phyloP scores from a whole-genome alignment of 2,888 invertebrate genomes.

The Gymnocheta viridis region DNA sequence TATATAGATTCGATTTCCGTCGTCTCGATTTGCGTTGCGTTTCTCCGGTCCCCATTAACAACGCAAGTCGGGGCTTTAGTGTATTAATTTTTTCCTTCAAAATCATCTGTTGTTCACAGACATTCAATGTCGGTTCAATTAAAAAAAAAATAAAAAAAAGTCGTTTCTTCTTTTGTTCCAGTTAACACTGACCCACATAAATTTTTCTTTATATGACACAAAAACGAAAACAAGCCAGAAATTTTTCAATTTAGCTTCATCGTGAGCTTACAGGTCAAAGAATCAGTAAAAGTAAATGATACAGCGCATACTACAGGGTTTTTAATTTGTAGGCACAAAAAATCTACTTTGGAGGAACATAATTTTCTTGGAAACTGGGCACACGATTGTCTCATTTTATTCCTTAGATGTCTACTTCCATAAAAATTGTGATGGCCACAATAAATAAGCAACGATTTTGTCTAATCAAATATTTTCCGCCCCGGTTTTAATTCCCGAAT shows the following conservation, averaged over 20 bases:
- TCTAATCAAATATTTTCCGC: too few species aligned
- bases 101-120: neutral
- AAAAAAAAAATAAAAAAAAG: neutral
- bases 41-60: too few species aligned
- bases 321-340: neutral
- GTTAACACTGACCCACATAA: slow-evolving; percentile 23
- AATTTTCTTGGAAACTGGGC: too few species aligned
- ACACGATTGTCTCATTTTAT: too few species aligned
- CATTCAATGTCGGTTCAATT: neutral
- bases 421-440: too few species aligned
- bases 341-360: too few species aligned
- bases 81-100: neutral
- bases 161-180: slow-evolving; percentile 1
- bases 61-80: too few species aligned
- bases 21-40: too few species aligned
- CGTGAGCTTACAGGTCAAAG: neutral
- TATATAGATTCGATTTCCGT: too few species aligned
- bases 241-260: neutral
- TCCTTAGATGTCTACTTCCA: too few species aligned
- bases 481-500: too few species aligned
- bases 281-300: slow-evolving; percentile 5
- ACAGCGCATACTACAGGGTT: neutral
- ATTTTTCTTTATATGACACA: neutral
- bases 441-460: too few species aligned
- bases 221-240: neutral